Conservation (phyloP, 2,113 vertebrate genomes). For the Pantherophis guttatus region DNA sequence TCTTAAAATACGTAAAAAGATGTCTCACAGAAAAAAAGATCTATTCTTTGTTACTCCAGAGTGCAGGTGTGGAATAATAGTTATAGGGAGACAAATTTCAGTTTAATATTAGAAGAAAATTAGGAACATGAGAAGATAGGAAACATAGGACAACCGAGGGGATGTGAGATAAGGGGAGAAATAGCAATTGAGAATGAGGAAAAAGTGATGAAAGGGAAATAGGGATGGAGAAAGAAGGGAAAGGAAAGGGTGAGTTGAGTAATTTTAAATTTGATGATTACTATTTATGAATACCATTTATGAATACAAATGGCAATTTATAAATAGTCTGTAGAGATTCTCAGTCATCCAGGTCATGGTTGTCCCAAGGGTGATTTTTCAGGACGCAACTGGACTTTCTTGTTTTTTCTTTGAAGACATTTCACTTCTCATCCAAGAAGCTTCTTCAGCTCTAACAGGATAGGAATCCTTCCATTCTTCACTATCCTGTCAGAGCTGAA, state of each 20-base stretch:
- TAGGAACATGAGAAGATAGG: background rate
- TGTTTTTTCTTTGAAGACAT: no score
- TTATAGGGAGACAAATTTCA: background rate
- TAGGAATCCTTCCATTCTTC: no score
- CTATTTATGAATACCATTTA: background rate
- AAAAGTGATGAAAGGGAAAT: background rate
- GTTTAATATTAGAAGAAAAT: background rate
- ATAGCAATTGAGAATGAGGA: background rate
- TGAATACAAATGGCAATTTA: no score
- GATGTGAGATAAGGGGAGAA: background rate
- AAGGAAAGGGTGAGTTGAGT: background rate
- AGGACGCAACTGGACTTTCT: no score
- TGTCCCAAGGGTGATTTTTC: no score
- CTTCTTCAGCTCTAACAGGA: no score
- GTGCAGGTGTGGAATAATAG: background rate
- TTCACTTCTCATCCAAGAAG: no score
- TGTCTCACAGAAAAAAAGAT: background rate
- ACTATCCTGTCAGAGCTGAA: no score
- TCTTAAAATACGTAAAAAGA: background rate
- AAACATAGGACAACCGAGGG: background rate
- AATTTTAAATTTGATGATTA: background rate
- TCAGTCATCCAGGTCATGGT: no score
- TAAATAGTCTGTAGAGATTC: no score
- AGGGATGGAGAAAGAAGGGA: background rate
- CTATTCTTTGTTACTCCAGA: background rate